Evolutionary conservation across 2,888 invertebrate species (phyloP), one percentile per base, ranked within the genome.

Genomic region (Monochamus alternatus): DNA sequence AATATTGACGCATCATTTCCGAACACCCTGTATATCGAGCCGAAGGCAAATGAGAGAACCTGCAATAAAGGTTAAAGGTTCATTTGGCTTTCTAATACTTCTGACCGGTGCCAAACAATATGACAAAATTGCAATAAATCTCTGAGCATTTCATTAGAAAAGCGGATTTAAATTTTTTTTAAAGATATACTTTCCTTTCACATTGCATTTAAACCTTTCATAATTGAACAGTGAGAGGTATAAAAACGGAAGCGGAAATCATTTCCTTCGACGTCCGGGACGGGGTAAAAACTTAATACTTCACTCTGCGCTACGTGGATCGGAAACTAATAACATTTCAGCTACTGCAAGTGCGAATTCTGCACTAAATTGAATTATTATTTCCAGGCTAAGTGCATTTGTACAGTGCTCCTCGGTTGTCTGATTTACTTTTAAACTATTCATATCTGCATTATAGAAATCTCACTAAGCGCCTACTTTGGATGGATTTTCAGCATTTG

Each of bases 341-440:
- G 22, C 55, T 55, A 14, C 55, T 55, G 22, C 55, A 22, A 22
- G 55, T 55, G 55, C n/a, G 55, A 55, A 55, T 55, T 55, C 55
- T 22, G 55, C 55, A n/a, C 55, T 55, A 55, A 55, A 55, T 55
- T 55, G 55, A 55, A 55, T 55, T 55, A 55, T 55, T 55, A 55
- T 55, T 55, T 55, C 55, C 55, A 14, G 14, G 55, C n/a, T 55
- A 55, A 55, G 55, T 55, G 55, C 55, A 55, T 55, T 55, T 55
- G 55, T 55, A 55, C 55, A 22, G 55, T 3, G 55, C 55, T 55
- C 55, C 55, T 55, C 55, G 55, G 55, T 55, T 55, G 55, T 55
- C 55, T 55, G 55, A 55, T 55, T 55, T 55, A 55, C 55, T 55
- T 55, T 55, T 55, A 55, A 55, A 55, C 55, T 55, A 55, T 55